Conservation (phyloP, 2,113 vertebrate genomes). For the Caretta caretta region DNA sequence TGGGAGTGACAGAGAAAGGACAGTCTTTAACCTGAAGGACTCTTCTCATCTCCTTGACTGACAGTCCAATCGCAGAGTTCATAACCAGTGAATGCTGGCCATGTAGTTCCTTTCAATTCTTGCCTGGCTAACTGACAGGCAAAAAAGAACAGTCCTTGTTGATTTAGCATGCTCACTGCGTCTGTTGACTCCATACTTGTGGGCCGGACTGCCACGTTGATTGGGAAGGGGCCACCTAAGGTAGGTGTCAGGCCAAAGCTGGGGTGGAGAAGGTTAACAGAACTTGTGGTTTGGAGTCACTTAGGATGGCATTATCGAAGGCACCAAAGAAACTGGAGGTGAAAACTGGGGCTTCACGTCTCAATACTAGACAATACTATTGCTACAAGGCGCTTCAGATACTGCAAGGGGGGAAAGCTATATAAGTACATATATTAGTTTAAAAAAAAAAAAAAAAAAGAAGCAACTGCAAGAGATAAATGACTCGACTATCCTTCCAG, state of each 20-base stretch:
- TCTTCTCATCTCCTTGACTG: neutral
- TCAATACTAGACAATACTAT: neutral
- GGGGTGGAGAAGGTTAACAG: neutral
- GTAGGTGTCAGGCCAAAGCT: neutral
- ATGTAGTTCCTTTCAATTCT: neutral
- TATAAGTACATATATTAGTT: neutral
- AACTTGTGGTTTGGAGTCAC: neutral
- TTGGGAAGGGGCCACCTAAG: neutral
- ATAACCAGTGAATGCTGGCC: neutral
- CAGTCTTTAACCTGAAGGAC: neutral
- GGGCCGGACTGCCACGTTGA: neutral
- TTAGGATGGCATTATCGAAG: no score
- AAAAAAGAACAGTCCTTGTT: neutral
- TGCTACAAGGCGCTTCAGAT: neutral
- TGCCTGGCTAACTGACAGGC: neutral
- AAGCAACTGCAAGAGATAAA: neutral
- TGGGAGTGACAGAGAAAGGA: neutral
- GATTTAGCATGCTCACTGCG: neutral
- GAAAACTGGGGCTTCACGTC: neutral
- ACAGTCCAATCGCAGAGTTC: neutral
- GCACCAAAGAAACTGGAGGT: neutral
- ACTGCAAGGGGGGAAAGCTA: neutral
- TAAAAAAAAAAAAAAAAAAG: neutral
- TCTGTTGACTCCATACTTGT: neutral
- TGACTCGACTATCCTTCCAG: neutral